Evolutionary conservation across 2,113 vertebrate genomes (phyloP).

Genomic region (Dromaius novaehollandiae): DNA sequence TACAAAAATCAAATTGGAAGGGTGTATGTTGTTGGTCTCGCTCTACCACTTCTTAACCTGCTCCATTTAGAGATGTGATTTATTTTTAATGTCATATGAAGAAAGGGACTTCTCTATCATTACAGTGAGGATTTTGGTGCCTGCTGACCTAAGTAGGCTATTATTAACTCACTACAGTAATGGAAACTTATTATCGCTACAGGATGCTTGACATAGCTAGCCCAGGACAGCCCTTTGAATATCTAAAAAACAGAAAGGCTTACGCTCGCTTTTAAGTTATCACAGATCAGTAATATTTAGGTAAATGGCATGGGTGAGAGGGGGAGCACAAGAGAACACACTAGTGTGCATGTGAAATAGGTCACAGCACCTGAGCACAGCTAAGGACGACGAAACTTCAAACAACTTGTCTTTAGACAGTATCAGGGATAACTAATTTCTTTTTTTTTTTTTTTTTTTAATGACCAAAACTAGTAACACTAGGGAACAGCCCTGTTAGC

Average conservation of each 20-base stretch:
- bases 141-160: slow-evolving; percentile 27
- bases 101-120: neutral
- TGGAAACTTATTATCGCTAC: slow-evolving; percentile 44
- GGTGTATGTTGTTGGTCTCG: slow-evolving; percentile 29
- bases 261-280: neutral
- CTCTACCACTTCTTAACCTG: slow-evolving; percentile 25
- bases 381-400: neutral
- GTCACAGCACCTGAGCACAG: neutral
- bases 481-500: neutral
- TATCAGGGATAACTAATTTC: neutral
- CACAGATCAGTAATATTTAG: neutral
- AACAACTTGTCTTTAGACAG: neutral
- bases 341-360: neutral
- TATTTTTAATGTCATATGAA: neutral
- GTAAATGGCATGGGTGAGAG: neutral
- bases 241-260: neutral
- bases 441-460: neutral
- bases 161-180: slow-evolving; percentile 51
- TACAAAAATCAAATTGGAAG: slow-evolving; percentile 2
- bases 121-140: neutral
- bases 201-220: slow-evolving; percentile 38
- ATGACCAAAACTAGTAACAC: neutral
- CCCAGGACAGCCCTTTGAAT: neutral
- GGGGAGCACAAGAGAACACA: neutral
- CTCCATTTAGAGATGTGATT: slow-evolving; percentile 14